Evolutionary conservation across 2,797 vertebrate species (phyloP).

Genomic region (Hylomyscus alleni): DNA sequence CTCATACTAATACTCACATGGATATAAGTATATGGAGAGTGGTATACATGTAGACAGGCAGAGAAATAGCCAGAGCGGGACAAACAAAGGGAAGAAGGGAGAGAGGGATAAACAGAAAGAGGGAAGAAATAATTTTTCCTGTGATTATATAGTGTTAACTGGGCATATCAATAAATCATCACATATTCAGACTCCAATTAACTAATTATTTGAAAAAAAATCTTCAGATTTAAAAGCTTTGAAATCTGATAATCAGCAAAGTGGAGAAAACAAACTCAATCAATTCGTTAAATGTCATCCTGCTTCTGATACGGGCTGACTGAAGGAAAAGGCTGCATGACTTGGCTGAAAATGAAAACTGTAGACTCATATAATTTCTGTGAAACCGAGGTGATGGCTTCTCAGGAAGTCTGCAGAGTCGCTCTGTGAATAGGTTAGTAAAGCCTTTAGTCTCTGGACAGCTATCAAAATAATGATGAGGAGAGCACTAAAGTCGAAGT

Average conservation of each 20-base stretch:
- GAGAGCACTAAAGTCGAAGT: neutral
- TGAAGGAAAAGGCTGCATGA: neutral
- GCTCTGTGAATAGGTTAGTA: neutral
- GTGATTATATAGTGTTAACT: slow-evolving; percentile 61
- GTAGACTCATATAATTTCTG: neutral
- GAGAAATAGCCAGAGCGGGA: neutral
- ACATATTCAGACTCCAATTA: slow-evolving; percentile 39
- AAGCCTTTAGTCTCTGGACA: neutral
- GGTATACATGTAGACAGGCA: neutral
- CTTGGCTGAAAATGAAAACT: slow-evolving; percentile 32
- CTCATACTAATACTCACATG: too few species aligned
- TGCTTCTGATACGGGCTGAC: neutral
- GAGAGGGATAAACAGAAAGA: neutral
- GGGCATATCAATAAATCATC: slow-evolving; percentile 68
- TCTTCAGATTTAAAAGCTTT: slow-evolving; percentile 60
- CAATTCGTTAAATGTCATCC: neutral
- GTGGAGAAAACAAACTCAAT: neutral
- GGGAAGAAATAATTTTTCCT: neutral
- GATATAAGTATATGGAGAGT: neutral
- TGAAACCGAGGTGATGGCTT: neutral
- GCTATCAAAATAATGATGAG: neutral
- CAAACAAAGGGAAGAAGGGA: neutral
- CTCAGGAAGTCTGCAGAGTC: slow-evolving; percentile 6
- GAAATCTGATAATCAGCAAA: slow-evolving; percentile 44
- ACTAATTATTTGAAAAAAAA: slow-evolving; percentile 48